Evolutionary conservation across 1,140 invertebrate species (phyloP).

Genomic region (Ditylenchus dipsaci): DNA sequence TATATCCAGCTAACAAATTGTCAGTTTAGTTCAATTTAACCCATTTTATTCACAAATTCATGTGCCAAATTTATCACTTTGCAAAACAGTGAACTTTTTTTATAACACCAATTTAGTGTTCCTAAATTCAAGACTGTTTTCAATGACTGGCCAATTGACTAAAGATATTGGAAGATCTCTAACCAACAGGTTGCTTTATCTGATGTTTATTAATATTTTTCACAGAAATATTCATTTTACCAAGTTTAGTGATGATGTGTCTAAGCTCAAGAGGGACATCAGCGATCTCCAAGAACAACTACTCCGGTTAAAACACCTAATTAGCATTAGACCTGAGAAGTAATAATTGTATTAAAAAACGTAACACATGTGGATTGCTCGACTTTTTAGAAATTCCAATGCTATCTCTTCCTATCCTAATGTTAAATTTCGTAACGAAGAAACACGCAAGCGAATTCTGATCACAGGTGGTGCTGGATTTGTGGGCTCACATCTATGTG

Average conservation of each 20-base stretch:
- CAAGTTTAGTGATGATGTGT: slow-evolving; percentile 18
- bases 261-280: slow-evolving; percentile 20
- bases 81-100: too few species aligned
- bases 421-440: slow-evolving; percentile 49
- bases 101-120: too few species aligned
- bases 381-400: not conserved
- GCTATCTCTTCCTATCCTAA: slow-evolving; percentile 23
- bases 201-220: not conserved
- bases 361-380: not conserved
- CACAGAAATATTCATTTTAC: not conserved
- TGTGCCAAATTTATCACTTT: too few species aligned
- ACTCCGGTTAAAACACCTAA: slow-evolving; percentile 19
- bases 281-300: slow-evolving; percentile 24
- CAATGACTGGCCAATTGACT: slow-evolving; percentile 12
- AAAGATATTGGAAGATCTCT: not conserved
- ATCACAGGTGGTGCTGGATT: slow-evolving; percentile 96
- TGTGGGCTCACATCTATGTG: slow-evolving; percentile 96
- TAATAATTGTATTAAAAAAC: not conserved
- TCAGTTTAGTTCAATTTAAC: too few species aligned
- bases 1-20: too few species aligned
- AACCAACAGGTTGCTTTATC: not conserved
- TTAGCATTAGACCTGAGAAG: not conserved
- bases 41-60: too few species aligned
- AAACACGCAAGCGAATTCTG: slow-evolving; percentile 60
- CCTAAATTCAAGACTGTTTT: slow-evolving; percentile 16